Evolutionary conservation across 1,140 invertebrate genomes (phyloP).

Genomic region (Mamestra configurata): DNA sequence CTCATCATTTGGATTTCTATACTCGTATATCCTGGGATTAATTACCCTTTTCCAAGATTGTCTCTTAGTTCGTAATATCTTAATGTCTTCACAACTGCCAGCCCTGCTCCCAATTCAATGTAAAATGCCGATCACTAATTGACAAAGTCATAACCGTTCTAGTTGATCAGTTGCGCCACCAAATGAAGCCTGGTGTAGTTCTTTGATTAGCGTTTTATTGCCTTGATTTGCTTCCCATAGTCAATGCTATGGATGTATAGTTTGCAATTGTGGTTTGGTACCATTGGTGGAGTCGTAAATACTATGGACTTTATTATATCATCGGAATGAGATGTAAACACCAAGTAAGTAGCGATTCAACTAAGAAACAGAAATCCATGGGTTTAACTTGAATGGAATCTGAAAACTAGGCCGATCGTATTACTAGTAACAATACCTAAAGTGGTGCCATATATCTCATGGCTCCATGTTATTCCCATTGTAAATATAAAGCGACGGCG

Average conservation of each 20-base stretch:
- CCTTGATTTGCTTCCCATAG: conserved; percentile 12
- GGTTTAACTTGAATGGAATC: neutral
- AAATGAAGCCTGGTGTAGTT: neutral
- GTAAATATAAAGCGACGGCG: conserved; percentile 63
- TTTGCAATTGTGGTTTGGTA: neutral
- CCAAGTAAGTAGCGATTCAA: neutral
- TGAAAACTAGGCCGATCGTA: conserved; percentile 26
- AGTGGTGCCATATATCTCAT: conserved; percentile 55
- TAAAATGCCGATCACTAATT: conserved; percentile 31
- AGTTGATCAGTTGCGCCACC: conserved; percentile 5
- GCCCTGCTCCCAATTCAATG: conserved; percentile 1
- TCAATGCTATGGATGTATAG: neutral
- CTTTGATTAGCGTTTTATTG: conserved; percentile 25
- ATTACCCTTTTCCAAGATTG: too few relatives aligned
- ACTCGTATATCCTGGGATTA: too few relatives aligned
- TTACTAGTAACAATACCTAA: conserved; percentile 49
- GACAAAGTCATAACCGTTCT: conserved; percentile 6
- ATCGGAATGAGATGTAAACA: neutral
- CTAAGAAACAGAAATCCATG: neutral
- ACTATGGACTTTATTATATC: neutral
- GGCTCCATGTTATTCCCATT: conserved; percentile 61
- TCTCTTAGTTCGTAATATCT: too few relatives aligned
- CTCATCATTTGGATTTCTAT: too few relatives aligned
- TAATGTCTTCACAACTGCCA: neutral
- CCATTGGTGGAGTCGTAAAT: neutral